These are phyloP conservation scores for Eristalis arbustorum DNA, from an alignment of 2,888 invertebrate species.

Conservation along the genomic window DNA sequence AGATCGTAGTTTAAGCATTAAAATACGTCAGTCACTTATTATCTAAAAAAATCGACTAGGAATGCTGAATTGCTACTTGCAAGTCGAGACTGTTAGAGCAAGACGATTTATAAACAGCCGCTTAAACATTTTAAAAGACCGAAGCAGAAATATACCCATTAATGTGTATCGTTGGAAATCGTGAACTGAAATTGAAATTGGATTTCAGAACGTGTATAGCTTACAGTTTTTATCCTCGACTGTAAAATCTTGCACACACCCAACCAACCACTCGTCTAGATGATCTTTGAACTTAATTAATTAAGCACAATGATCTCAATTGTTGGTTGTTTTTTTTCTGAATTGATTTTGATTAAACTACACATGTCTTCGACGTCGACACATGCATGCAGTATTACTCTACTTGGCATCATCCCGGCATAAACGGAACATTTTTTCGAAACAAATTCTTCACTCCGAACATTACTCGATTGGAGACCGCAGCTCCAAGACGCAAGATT, in stretches of 20 bases:
- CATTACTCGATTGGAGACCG: conserved; percentile 41
- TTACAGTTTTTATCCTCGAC: conserved; percentile 46
- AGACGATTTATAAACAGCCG: too few species aligned
- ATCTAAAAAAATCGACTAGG: too few species aligned
- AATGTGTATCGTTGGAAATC: background rate
- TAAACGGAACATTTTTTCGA: conserved; percentile 41
- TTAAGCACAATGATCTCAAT: conserved; percentile 80
- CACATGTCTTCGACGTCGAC: conserved; percentile 62
- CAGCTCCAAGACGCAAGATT: conserved; percentile 48
- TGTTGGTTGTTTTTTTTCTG: conserved; percentile 73
- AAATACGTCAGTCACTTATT: too few species aligned
- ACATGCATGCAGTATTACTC: conserved; percentile 54
- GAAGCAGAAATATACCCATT: too few species aligned
- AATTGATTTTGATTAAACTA: conserved; percentile 70
- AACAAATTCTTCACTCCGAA: conserved; percentile 43
- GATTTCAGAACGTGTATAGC: background rate
- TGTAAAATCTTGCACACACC: conserved; percentile 28
- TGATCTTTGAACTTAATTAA: conserved; percentile 81
- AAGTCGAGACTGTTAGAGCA: too few species aligned
- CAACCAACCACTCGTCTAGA: conserved; percentile 72
- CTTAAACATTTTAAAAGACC: too few species aligned
- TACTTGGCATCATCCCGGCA: conserved; percentile 46
- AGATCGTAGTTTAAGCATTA: too few species aligned
- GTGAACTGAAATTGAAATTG: background rate
- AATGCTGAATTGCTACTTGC: too few species aligned